A percentile compares a stretch with the other conserved stretches of the same genome.
phyloP scores from a whole-genome alignment of 92 coral and sea anemone genomes.

The Diadumene lineata region DNA sequence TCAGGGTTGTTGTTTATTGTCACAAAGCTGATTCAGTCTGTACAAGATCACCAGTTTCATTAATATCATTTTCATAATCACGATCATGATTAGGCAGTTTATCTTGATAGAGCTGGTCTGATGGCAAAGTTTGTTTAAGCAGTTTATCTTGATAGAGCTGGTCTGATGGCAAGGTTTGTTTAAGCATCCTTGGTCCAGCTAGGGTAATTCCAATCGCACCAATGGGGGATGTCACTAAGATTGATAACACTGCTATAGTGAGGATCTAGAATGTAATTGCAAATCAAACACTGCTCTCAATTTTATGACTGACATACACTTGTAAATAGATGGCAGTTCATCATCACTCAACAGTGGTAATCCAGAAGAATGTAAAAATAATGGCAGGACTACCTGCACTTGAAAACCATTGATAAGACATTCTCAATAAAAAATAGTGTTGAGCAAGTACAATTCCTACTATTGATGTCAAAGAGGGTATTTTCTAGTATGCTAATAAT shows the following conservation, averaged over 20 bases:
- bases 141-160: conserved; percentile 1
- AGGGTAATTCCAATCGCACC: conserved; percentile 84
- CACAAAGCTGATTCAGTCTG: conserved; percentile 7
- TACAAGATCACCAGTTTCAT: conserved; percentile 12
- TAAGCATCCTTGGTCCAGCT: conserved; percentile 79
- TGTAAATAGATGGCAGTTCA: no score
- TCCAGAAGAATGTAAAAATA: no score
- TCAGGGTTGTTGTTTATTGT: background rate
- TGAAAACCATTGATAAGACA: no score
- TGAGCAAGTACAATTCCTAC: no score
- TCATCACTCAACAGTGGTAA: no score
- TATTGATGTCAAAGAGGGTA: no score
- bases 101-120: conserved; percentile 16
- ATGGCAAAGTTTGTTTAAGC: conserved; percentile 22
- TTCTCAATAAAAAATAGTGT: no score
- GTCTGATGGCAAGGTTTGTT: conserved; percentile 37
- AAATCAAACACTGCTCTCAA: no score
- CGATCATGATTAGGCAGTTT: conserved; percentile 4
- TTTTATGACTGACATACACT: no score
- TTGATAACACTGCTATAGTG: conserved; percentile 77
- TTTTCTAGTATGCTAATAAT: no score
- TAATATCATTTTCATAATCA: conserved; percentile 20
- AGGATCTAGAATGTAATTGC: conserved; percentile 55
- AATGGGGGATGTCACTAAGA: conserved; percentile 79
- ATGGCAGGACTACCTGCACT: no score